Conservation (phyloP, 2,113 vertebrate genomes). For the Panthera leo region DNA sequence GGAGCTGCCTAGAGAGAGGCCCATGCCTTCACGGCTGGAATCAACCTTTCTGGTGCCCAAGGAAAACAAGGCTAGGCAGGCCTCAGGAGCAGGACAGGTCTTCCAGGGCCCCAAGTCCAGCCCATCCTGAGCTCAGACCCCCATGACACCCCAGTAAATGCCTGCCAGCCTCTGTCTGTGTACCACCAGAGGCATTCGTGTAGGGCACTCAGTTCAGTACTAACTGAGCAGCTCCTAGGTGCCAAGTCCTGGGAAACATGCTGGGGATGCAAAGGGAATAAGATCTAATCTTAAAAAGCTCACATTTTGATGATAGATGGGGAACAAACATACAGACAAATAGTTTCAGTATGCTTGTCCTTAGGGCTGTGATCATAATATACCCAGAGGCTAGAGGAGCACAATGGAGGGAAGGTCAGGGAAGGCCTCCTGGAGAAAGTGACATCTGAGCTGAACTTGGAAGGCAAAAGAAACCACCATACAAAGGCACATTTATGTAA, state of each 20-base stretch:
- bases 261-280: neutral
- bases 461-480: neutral
- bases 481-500: neutral
- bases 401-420: neutral
- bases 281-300: neutral
- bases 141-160: neutral
- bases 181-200: neutral
- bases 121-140: neutral
- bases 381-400: neutral
- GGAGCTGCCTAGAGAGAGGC: neutral
- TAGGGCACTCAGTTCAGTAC: neutral
- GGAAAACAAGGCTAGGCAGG: neutral
- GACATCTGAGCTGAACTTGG: neutral
- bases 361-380: neutral
- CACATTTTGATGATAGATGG: neutral
- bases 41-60: neutral
- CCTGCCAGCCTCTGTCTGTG: neutral
- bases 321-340: neutral
- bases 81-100: neutral
- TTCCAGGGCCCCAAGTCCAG: neutral
- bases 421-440: neutral
- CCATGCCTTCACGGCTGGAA: neutral
- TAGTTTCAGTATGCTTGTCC: neutral
- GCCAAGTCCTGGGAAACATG: neutral
- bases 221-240: neutral